These are phyloP conservation scores for Odontesthes bonariensis DNA, from an alignment of 2,113 vertebrate genomes.

Conservation along the genomic window DNA sequence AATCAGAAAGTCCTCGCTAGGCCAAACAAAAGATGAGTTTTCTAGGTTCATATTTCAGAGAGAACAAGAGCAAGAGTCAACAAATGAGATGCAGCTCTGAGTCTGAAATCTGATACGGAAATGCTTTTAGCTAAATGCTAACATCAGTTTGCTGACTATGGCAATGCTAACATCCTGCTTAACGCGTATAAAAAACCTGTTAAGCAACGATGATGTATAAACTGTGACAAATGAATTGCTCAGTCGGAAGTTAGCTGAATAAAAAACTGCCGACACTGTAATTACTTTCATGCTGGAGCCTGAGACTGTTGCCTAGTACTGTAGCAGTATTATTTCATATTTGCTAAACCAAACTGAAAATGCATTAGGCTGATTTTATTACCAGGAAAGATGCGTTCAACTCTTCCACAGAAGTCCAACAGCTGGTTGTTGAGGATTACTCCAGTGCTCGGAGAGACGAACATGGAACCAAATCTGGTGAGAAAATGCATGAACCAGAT, in stretches of 20 bases:
- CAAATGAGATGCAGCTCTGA: background rate
- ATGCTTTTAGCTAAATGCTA: background rate
- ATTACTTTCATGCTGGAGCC: background rate
- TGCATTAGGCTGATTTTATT: slow-evolving; percentile 39
- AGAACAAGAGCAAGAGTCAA: no score
- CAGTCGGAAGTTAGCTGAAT: background rate
- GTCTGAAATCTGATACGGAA: background rate
- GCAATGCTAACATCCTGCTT: background rate
- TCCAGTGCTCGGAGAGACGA: slow-evolving; percentile 87
- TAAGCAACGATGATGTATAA: background rate
- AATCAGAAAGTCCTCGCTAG: no score
- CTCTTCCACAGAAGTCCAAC: slow-evolving; percentile 85
- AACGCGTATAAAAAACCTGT: background rate
- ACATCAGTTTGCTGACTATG: no score
- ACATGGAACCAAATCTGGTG: slow-evolving; percentile 88
- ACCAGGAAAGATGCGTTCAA: slow-evolving; percentile 75
- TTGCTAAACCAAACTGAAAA: background rate
- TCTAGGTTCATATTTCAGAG: no score
- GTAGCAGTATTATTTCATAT: background rate
- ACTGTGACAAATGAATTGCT: no score
- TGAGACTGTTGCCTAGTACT: background rate
- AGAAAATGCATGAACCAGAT: background rate
- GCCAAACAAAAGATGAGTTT: no score
- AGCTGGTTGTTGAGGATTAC: slow-evolving; percentile 92
- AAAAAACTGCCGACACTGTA: background rate